Conservation (phyloP, 1,140 invertebrate species). For the Diorhabda elongata region DNA sequence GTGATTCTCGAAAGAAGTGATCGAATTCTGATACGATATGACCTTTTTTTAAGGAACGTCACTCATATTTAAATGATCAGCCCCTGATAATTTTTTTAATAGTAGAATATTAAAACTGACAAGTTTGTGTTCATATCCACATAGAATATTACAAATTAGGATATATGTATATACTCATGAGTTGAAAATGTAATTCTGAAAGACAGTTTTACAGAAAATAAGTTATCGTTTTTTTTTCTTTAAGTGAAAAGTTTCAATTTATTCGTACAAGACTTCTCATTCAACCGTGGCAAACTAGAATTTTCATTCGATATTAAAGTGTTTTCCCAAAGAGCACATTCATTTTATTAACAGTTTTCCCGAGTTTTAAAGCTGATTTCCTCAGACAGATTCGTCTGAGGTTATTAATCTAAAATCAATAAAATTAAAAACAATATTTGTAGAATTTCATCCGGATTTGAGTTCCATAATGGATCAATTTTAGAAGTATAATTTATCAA, state of each 20-base stretch:
- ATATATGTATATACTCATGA: too few relatives aligned
- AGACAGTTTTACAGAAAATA: too few relatives aligned
- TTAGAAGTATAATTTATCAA: neutral
- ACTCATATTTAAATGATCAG: too few relatives aligned
- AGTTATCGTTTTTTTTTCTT: too few relatives aligned
- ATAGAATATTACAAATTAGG: too few relatives aligned
- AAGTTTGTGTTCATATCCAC: too few relatives aligned
- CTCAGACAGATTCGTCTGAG: neutral
- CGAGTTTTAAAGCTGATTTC: neutral
- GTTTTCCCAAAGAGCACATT: neutral
- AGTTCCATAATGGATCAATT: neutral
- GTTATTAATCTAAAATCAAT: neutral
- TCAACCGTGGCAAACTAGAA: neutral
- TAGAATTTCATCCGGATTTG: conserved; percentile 2
- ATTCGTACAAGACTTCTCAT: neutral
- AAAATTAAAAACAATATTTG: conserved; percentile 1
- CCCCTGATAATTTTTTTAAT: too few relatives aligned
- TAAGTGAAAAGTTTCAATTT: neutral
- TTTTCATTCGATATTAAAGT: neutral
- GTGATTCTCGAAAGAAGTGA: too few relatives aligned
- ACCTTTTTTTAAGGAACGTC: too few relatives aligned
- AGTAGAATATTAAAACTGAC: too few relatives aligned
- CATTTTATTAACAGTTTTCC: neutral
- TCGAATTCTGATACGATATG: too few relatives aligned
- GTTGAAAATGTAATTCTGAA: too few relatives aligned